Base-by-base conservation (phyloP, 2,113 vertebrate genomes). In the Prunella fulvescens region DNA sequence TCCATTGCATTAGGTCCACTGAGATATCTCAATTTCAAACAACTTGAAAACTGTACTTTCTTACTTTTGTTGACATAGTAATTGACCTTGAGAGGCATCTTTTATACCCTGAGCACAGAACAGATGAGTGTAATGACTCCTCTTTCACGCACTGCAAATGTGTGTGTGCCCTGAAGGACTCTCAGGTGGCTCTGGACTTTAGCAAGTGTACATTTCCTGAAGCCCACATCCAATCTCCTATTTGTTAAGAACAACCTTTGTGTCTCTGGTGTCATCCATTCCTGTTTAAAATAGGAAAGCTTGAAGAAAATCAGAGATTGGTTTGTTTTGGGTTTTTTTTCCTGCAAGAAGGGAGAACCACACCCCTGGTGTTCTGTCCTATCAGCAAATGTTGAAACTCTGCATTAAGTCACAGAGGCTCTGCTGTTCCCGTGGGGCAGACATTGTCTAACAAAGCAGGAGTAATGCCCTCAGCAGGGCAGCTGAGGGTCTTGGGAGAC, bases 1-100 rank as follows among this genome's bases (percentile, higher is more conserved):
- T 60, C 15, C 28, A 45, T n/a, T 82, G 39, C 24, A 80, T 37
- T 50, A 92, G 40, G 19, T 70, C 58, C 39, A 42, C 58, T 42
- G 64, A 77, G 56, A 90, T 67, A 95, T 60, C 26, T 81, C 78
- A 74, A n/a, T 57, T 92, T 90, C 42, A 92, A 54, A 19, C 37
- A 90, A 35, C 66, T 85, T 74, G 61, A 93, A 95, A 93, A 91
- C 78, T 53, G 53, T 5, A 33, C 40, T 81, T 85, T 78, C 71
- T 67, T 82, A 37, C 53, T 92, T 90, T 84, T 88, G 22, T 81
- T 96, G 80, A 93, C 37, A 89, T 15, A 81, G 72, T 47, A 90
- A 88, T 76, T 79, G 76, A 53, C 58, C 67, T 95, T 74, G 56
- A 79, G 73, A 95, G 62, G 56, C 78, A 72, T 61, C 56, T 54